Conservation (phyloP, 2,797 vertebrate genomes). For the Acanthurus leucopareius region DNA sequence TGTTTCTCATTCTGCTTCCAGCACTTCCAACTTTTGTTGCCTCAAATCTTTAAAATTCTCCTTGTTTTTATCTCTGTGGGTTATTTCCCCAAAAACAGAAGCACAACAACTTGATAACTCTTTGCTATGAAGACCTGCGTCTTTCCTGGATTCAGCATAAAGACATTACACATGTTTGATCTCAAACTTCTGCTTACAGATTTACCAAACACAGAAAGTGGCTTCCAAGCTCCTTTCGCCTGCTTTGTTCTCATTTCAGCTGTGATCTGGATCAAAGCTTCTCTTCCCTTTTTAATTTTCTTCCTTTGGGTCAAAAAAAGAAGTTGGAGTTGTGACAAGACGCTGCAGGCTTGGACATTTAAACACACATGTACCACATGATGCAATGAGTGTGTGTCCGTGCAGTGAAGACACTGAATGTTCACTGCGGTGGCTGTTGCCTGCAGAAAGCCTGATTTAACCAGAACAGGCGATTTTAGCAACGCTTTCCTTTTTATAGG, state of each 20-base stretch:
- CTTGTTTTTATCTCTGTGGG: background rate
- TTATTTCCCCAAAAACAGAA: background rate
- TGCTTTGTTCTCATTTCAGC: background rate
- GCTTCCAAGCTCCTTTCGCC: background rate
- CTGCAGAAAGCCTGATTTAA: background rate
- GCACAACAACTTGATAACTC: background rate
- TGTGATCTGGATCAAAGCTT: conserved; percentile 14
- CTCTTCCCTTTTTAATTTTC: background rate
- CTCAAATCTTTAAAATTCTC: background rate
- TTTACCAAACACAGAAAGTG: background rate
- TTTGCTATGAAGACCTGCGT: background rate
- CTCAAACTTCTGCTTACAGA: no score
- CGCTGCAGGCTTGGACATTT: background rate
- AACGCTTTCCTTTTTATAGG: conserved; percentile 20
- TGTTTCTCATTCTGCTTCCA: background rate
- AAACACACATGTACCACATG: background rate
- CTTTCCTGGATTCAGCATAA: background rate
- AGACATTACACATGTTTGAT: background rate
- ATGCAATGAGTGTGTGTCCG: background rate
- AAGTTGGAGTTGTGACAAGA: background rate
- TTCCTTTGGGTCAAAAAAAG: background rate
- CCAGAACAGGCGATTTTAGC: background rate
- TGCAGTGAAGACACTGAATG: no score
- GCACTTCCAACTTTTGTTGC: background rate
- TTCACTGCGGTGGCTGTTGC: background rate